These are phyloP conservation scores for Octodonta nipae DNA, from an alignment of 2,888 invertebrate species.

Conservation along the genomic window DNA sequence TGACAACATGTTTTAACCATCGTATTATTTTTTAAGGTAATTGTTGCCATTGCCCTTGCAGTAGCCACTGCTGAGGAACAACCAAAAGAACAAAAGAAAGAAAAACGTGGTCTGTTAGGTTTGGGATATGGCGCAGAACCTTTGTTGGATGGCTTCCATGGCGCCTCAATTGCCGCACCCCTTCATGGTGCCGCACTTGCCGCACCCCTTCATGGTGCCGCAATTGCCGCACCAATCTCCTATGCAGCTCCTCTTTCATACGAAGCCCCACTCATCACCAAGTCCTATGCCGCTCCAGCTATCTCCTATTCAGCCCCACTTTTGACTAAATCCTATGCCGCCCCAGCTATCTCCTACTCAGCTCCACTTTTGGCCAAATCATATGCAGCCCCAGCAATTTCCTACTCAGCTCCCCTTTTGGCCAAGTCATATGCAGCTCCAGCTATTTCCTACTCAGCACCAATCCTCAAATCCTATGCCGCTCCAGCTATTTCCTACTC, in stretches of 20 bases:
- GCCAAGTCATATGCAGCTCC: not conserved
- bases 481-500: constrained; percentile 1
- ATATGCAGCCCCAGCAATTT: not conserved
- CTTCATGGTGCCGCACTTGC: not conserved
- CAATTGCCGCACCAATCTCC: not conserved
- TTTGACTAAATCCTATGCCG: not conserved
- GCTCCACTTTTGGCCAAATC: not conserved
- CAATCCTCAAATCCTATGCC: not conserved
- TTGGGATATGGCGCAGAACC: not conserved
- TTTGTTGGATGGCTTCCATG: not conserved
- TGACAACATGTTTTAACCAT: no score
- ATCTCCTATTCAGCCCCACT: not conserved
- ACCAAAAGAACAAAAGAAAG: no score
- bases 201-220: not conserved
- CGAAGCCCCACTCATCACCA: not conserved
- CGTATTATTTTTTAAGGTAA: not conserved
- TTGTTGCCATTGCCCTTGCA: not conserved
- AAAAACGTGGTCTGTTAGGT: not conserved
- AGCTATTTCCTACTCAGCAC: not conserved
- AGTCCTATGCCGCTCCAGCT: not conserved
- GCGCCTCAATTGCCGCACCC: not conserved
- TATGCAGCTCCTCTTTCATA: not conserved
- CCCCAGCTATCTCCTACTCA: not conserved
- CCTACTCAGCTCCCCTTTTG: not conserved
- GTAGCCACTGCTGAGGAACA: not conserved